Conservation (phyloP, 2,797 vertebrate genomes). For the Tragopan temminckii region DNA sequence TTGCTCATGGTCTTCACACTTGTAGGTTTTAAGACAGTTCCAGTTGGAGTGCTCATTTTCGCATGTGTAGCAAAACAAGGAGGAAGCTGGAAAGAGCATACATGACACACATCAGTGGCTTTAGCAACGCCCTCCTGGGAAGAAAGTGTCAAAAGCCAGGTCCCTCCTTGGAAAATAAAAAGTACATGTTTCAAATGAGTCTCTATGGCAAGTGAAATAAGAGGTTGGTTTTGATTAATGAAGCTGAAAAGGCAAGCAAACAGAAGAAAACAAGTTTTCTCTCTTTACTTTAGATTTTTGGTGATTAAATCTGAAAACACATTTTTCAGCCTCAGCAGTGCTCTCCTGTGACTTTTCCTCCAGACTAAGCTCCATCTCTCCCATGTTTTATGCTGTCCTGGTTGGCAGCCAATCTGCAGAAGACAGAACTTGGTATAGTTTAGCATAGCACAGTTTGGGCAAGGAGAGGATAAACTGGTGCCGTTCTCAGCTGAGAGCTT, state of each 20-base stretch:
- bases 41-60: slow-evolving; percentile 57
- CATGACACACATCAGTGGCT: background rate
- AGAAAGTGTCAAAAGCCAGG: background rate
- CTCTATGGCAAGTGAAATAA: background rate
- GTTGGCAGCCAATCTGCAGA: background rate
- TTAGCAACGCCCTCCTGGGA: background rate
- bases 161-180: background rate
- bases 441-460: background rate
- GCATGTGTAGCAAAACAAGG: slow-evolving; percentile 31
- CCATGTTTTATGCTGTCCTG: accelerated
- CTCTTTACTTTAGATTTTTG: background rate
- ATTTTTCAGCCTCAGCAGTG: background rate
- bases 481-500: background rate
- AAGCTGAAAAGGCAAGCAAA: background rate
- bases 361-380: background rate
- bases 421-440: background rate
- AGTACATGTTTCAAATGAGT: background rate
- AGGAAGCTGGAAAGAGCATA: slow-evolving; percentile 3
- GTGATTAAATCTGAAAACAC: background rate
- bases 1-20: slow-evolving; percentile 53
- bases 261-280: background rate
- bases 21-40: slow-evolving; percentile 65
- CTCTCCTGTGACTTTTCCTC: background rate
- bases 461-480: background rate
- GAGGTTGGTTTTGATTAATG: background rate